phyloP scores from a whole-genome alignment of 2,113 vertebrate species.

The Uria lomvia region DNA sequence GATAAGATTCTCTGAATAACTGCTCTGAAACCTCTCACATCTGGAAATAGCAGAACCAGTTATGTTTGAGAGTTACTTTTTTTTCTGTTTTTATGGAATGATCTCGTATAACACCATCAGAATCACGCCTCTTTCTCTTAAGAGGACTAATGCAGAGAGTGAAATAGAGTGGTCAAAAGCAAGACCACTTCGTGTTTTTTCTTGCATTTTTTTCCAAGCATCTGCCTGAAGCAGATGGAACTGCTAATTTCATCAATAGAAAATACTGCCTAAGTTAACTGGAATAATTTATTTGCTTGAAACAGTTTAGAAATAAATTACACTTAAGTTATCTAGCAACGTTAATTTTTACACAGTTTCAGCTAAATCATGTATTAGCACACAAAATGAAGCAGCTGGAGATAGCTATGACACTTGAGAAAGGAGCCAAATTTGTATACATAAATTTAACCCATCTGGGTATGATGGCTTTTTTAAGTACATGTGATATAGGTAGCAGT shows the following conservation, averaged over 20 bases:
- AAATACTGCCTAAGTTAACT: background rate
- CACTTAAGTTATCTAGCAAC: background rate
- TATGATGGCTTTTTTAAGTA: background rate
- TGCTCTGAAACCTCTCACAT: background rate
- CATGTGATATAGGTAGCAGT: accelerated
- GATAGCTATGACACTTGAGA: background rate
- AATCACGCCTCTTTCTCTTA: background rate
- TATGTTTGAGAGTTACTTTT: background rate
- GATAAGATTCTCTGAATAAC: background rate
- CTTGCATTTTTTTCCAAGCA: background rate
- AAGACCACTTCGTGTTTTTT: background rate
- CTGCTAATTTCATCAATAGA: background rate
- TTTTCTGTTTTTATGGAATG: background rate
- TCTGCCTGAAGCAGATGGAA: background rate
- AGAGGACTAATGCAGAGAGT: background rate
- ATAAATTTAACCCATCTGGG: background rate
- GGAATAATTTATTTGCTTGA: background rate
- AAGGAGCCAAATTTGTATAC: background rate
- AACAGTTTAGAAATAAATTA: background rate
- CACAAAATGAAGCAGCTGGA: background rate
- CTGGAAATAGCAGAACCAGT: background rate
- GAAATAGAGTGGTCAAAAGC: background rate
- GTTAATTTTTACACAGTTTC: background rate
- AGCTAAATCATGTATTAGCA: background rate
- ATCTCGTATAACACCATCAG: background rate